Conservation (phyloP, 2,888 invertebrate species). For the Drosophila testacea region DNA sequence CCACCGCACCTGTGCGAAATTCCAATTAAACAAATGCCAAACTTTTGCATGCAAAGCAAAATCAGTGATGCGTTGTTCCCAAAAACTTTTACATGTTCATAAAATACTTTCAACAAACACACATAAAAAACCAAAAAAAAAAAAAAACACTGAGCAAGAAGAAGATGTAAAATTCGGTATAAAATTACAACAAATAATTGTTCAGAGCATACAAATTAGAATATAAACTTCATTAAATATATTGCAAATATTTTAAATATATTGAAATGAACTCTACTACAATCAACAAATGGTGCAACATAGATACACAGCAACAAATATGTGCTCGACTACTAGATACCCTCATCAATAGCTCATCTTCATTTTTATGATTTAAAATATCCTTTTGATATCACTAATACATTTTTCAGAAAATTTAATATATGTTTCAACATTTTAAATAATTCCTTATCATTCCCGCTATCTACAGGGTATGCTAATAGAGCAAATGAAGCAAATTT, state of each 20-base stretch:
- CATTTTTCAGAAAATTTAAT: no score
- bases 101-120: slow-evolving; percentile 20
- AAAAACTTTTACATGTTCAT: slow-evolving; percentile 60
- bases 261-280: slow-evolving; percentile 6
- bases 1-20: slow-evolving; percentile 51
- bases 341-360: neutral
- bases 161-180: slow-evolving; percentile 4
- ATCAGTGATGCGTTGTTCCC: slow-evolving; percentile 54
- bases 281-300: slow-evolving; percentile 1
- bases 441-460: neutral
- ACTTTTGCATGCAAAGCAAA: slow-evolving; percentile 62
- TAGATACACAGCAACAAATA: neutral
- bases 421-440: neutral
- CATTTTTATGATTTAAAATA: neutral
- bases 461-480: neutral
- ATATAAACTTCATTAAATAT: slow-evolving; percentile 28
- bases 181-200: neutral
- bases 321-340: slow-evolving; percentile 3
- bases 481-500: slow-evolving; percentile 15
- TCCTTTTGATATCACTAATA: no score
- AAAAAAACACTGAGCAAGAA: neutral
- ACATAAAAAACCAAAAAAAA: neutral
- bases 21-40: slow-evolving; percentile 78
- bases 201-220: slow-evolving; percentile 9
- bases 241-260: slow-evolving; percentile 27